A percentile compares a stretch with the other conserved stretches of the same genome.
These are phyloP conservation scores for Peromyscus californicus DNA, from an alignment of 2,113 vertebrate genomes.

Conservation along the genomic window DNA sequence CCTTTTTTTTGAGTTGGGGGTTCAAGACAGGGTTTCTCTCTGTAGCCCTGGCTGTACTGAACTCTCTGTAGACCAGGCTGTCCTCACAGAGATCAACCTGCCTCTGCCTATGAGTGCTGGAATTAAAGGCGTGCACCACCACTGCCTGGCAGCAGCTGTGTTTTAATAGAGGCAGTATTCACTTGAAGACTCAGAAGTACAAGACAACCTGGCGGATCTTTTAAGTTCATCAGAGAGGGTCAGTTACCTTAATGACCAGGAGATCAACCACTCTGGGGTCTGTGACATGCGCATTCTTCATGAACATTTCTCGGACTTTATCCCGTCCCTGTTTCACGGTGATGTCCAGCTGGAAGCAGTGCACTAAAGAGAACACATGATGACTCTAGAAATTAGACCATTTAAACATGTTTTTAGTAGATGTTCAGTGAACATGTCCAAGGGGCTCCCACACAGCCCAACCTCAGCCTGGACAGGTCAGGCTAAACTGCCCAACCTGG, in stretches of 20 bases:
- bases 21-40: not conserved
- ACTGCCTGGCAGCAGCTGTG: not conserved
- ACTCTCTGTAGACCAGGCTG: not conserved
- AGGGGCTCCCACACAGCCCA: not conserved
- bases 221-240: not conserved
- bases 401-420: not conserved
- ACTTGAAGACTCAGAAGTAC: not conserved
- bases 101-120: not conserved
- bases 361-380: conserved; percentile 87
- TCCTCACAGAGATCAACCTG: not conserved
- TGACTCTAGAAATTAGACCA: not conserved
- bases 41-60: not conserved
- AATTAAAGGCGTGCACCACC: not conserved
- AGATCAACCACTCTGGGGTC: conserved; percentile 96
- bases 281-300: conserved; percentile 93
- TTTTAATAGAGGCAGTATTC: not conserved
- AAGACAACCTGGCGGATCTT: not conserved
- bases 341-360: conserved; percentile 94
- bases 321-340: conserved; percentile 91
- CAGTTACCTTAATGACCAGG: conserved; percentile 96
- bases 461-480: not conserved
- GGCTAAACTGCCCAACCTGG: not conserved
- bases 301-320: conserved; percentile 96
- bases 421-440: not conserved
- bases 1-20: not conserved